Evolutionary conservation across 2,888 invertebrate species (phyloP).

Genomic region (Synergus japonicus): DNA sequence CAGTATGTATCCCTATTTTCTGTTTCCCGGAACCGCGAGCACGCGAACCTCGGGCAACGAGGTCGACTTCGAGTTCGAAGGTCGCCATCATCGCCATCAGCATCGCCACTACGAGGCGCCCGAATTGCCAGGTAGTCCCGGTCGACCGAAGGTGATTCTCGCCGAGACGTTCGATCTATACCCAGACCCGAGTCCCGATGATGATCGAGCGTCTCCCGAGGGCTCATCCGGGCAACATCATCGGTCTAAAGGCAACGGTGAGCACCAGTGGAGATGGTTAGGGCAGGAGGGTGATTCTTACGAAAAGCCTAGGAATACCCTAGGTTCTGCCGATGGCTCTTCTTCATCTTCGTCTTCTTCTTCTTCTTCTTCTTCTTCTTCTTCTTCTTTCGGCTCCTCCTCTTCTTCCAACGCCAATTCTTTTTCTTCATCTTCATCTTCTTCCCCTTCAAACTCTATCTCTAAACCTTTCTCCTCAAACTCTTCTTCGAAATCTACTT

Average conservation of each 20-base stretch:
- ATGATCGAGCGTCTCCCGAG: constrained; percentile 50
- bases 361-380: constrained; percentile 58
- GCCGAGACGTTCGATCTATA: constrained; percentile 64
- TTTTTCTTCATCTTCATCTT: constrained; percentile 58
- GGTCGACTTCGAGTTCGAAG: constrained; percentile 63
- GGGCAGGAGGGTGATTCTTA: constrained; percentile 49
- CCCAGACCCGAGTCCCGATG: constrained; percentile 56
- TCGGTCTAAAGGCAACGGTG: constrained; percentile 55
- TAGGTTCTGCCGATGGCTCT: constrained; percentile 45
- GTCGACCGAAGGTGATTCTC: constrained; percentile 63
- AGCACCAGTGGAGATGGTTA: constrained; percentile 53
- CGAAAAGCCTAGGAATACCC: constrained; percentile 50
- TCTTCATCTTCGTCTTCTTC: neutral
- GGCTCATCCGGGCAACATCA: constrained; percentile 50
- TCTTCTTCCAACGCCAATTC: constrained; percentile 38
- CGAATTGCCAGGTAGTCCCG: constrained; percentile 68
- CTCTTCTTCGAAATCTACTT: constrained; percentile 53
- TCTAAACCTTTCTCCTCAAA: constrained; percentile 54
- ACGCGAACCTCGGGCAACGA: constrained; percentile 70
- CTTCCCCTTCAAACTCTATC: constrained; percentile 52
- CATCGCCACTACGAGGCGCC: constrained; percentile 65
- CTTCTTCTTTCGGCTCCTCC: constrained; percentile 52
- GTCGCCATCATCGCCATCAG: constrained; percentile 58
- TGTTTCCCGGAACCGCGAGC: constrained; percentile 80
- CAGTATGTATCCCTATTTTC: constrained; percentile 81